These are phyloP conservation scores for Desmophyllum pertusum DNA, from an alignment of 92 coral and sea anemone genomes.

Conservation along the genomic window DNA sequence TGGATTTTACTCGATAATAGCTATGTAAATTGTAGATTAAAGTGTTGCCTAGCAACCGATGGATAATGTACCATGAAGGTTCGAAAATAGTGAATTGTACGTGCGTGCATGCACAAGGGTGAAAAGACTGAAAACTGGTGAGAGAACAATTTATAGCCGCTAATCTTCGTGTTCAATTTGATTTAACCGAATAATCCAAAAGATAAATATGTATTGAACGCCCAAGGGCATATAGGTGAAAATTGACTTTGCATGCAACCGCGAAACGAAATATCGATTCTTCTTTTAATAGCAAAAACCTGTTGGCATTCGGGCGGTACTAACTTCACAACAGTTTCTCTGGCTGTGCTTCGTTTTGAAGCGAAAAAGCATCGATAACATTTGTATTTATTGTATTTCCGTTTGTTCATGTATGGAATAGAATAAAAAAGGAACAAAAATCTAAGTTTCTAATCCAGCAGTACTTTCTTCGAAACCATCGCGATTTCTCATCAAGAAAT, in stretches of 20 bases:
- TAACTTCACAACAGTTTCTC: neutral
- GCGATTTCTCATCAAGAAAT: conserved; percentile 12
- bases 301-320: neutral
- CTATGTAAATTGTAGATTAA: conserved; percentile 4
- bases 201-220: neutral
- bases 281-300: neutral
- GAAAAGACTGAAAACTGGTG: neutral
- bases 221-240: neutral
- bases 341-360: conserved; percentile 9
- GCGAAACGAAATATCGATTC: neutral
- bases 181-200: neutral
- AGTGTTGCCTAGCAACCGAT: conserved; percentile 27
- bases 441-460: neutral
- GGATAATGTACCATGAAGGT: neutral
- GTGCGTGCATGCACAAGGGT: neutral
- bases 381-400: neutral
- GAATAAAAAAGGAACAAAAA: neutral
- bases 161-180: neutral
- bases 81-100: no score
- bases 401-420: no score
- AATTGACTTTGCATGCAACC: neutral
- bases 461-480: neutral
- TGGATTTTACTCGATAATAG: neutral
- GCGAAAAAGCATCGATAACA: neutral
- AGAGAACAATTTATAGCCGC: neutral